Evolutionary conservation across 2,888 invertebrate genomes (phyloP).

Genomic region (Carpatolechia fugitivella): DNA sequence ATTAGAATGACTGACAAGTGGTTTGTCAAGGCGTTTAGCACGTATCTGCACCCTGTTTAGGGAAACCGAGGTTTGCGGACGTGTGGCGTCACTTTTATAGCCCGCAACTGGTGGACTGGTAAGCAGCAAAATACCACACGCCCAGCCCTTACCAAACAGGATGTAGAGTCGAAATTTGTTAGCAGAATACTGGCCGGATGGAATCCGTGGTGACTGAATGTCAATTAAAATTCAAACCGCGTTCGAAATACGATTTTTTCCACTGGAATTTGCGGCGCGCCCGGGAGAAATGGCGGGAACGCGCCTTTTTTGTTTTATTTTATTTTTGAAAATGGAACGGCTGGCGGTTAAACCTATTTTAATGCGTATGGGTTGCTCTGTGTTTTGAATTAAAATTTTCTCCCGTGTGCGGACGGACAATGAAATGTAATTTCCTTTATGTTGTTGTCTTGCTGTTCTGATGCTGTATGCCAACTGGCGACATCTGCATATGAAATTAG

Average conservation of each 20-base stretch:
- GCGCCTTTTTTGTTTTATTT: constrained; percentile 75
- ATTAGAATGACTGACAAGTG: constrained; percentile 20
- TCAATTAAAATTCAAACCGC: constrained; percentile 80
- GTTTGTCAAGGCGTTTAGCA: constrained; percentile 22
- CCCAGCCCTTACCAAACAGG: constrained; percentile 45
- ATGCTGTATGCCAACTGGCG: background rate
- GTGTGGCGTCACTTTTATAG: constrained; percentile 56
- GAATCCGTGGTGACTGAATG: constrained; percentile 59
- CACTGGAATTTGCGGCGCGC: constrained; percentile 76
- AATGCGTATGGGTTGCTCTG: constrained; percentile 75
- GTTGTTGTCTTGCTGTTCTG: background rate
- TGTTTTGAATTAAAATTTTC: constrained; percentile 75
- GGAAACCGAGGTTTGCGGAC: constrained; percentile 38
- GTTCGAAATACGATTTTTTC: constrained; percentile 80
- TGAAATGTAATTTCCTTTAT: constrained; percentile 72
- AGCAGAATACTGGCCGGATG: constrained; percentile 47
- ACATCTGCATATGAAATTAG: constrained; percentile 19
- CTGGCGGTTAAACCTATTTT: constrained; percentile 77
- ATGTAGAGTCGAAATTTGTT: constrained; percentile 66
- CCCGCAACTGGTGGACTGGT: constrained; percentile 52
- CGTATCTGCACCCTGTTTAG: constrained; percentile 24
- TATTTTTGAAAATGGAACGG: constrained; percentile 74
- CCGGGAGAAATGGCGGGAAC: constrained; percentile 73
- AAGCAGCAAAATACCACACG: constrained; percentile 13
- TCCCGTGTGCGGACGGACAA: constrained; percentile 57